Base-by-base conservation (phyloP, 2,113 vertebrate species). In the Falco punctatus region DNA sequence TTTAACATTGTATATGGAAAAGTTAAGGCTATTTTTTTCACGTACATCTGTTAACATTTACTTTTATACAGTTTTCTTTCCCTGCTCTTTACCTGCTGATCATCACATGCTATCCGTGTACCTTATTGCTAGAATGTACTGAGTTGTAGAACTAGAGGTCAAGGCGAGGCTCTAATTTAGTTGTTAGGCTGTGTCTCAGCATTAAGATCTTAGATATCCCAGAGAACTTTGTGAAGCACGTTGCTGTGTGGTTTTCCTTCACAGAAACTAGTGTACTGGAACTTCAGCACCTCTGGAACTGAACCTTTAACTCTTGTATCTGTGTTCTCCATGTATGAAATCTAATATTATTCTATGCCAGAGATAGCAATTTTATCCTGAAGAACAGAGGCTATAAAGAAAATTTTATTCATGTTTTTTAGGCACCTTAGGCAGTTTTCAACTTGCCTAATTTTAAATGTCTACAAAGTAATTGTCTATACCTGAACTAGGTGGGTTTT, bases 251-350 rank as follows among this genome's bases (percentile, higher is more conserved):
- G 71, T 92, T 91, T 86, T 95, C 61, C 61, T 59, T 59, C 33
- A 75, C 18, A 79, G 32, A 73, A 95, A 73, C 35, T 33, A 16
- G 22, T 81, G n/a, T 48, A 55, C 58, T 59, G 83, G 81, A 91
- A 89, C 28, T 82, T 75, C 66, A 65, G 38, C 64, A 87, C 15
- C 33, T 81, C 61, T 59, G 65, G 61, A 96, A 85, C 27, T 49
- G 61, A 92, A 85, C 32, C 4, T 91, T 94, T 72, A 86, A 79
- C 94, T 91, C 83, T 89, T 94, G 20, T 83, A 69, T 54, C 81
- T 72, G 12, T 54, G 42, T 81, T 92, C 88, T 81, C 73, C 52
- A 32, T 46, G 19, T 28, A 85, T 33, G 24, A 94, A 82, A 87
- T 58, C 23, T 27, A 75, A 81, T 81, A 79, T 78, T 90, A 74